phyloP scores from a whole-genome alignment of 2,113 vertebrate species.

The Dissostichus mawsoni region DNA sequence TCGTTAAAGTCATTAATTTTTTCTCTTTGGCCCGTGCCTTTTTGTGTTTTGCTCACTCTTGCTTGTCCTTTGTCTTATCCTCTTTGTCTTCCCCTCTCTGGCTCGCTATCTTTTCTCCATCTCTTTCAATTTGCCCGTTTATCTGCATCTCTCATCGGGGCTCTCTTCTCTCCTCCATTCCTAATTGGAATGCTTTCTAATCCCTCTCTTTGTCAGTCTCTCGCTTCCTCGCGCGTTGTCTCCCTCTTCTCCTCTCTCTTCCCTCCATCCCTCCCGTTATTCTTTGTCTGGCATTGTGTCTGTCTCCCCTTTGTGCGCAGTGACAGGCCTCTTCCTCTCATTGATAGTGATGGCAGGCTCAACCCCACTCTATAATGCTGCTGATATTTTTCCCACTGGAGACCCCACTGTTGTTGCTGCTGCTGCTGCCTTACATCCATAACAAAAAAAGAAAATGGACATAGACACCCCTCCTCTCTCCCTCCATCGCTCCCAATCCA shows the following conservation, averaged over 20 bases:
- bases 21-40: constrained; percentile 44
- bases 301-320: constrained; percentile 69
- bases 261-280: constrained; percentile 52
- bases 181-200: constrained; percentile 66
- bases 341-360: constrained; percentile 78
- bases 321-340: constrained; percentile 79
- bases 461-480: constrained; percentile 47
- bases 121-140: constrained; percentile 60
- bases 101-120: constrained; percentile 58
- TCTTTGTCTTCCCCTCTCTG: constrained; percentile 47
- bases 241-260: constrained; percentile 39
- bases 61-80: constrained; percentile 61
- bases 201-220: constrained; percentile 52
- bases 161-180: constrained; percentile 54
- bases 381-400: constrained; percentile 78
- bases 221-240: constrained; percentile 38
- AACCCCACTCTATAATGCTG: constrained; percentile 69
- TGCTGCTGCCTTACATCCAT: constrained; percentile 44
- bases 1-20: constrained; percentile 66
- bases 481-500: constrained; percentile 41
- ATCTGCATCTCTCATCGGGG: constrained; percentile 63
- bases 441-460: constrained; percentile 54
- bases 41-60: constrained; percentile 43
- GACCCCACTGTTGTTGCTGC: constrained; percentile 70
- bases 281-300: constrained; percentile 61